Base-by-base conservation (phyloP, 2,888 invertebrate genomes). In the Caenorhabditis afra region DNA sequence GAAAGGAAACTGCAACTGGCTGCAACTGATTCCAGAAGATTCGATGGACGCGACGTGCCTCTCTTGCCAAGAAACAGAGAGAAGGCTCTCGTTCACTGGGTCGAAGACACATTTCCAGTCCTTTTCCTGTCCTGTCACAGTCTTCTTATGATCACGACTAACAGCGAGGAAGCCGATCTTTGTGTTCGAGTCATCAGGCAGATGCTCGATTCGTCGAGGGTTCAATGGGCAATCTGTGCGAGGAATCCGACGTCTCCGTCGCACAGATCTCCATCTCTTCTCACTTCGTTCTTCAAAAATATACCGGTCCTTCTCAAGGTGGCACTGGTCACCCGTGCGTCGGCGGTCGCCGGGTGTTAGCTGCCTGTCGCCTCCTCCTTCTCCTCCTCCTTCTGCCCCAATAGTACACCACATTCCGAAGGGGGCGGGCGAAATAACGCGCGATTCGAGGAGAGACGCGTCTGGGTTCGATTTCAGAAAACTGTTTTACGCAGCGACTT, bases 331-430 rank as follows among this genome's bases (percentile, higher is more conserved):
- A 70, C 55, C 62, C 44, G 68, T 68, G 53, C 59, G 68, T 29
- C 29, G 29, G 37, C 50, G 50, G 50, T 50, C 41, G 58, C 37
- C 58, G 58, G 67, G 67, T 68, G 67, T 68, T 59, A 68, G 64
- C 29, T 39, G 68, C 68, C 52, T 55, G 29, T 7, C 29, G 29
- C 29, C 29, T 29, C 29, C 29, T 29, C 29, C 29, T 29, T 45
- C 55, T 57, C 29, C 29, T 29, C 29, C 29, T 29, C 29, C 29
- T 29, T 45, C 55, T 57, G 53, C 68, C 59, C 62, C 70, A 64
- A 64, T 71, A 71, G 71, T 71, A 71, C 71, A 71, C 64, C 61
- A 64, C 71, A 71, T 71, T 71, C 71, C 71, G 61, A 71, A 29
- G n/a, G 12, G 50, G 20, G 23, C 29, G 29, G 41, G 50, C 52